Conservation (phyloP, 2,888 invertebrate species). For the Ormyrus thymus region DNA sequence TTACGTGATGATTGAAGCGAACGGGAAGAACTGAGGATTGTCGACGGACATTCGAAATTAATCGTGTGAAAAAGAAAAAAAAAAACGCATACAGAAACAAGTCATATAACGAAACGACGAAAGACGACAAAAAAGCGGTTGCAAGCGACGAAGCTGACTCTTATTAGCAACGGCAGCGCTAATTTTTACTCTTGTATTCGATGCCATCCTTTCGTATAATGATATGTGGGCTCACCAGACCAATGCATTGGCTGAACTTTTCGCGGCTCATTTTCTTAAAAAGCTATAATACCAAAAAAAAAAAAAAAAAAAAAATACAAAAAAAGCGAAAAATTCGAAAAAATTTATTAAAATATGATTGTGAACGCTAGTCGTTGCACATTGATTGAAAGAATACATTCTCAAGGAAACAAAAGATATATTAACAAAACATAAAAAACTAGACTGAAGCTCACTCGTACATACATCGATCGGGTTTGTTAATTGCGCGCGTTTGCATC, state of each 20-base stretch:
- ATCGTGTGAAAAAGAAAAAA: not conserved
- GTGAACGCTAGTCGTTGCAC: constrained; percentile 16
- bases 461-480: constrained; percentile 41
- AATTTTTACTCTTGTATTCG: constrained; percentile 50
- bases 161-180: constrained; percentile 31
- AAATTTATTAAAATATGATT: not conserved
- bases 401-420: constrained; percentile 21
- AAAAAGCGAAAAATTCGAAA: constrained; percentile 5
- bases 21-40: not conserved
- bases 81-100: not conserved
- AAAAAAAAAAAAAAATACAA: constrained; percentile 10
- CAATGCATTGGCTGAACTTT: constrained; percentile 40
- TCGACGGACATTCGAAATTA: not conserved
- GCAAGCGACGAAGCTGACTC: constrained; percentile 42
- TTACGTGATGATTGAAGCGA: not conserved
- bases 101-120: not conserved
- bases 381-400: constrained; percentile 4
- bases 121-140: constrained; percentile 25
- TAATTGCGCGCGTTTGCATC: constrained; percentile 40
- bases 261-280: constrained; percentile 48
- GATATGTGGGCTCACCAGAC: constrained; percentile 7
- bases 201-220: constrained; percentile 35
- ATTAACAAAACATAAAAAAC: constrained; percentile 33
- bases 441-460: constrained; percentile 48
- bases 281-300: constrained; percentile 41